Conservation (phyloP, 1,140 invertebrate genomes). For the Gryon sp. region DNA sequence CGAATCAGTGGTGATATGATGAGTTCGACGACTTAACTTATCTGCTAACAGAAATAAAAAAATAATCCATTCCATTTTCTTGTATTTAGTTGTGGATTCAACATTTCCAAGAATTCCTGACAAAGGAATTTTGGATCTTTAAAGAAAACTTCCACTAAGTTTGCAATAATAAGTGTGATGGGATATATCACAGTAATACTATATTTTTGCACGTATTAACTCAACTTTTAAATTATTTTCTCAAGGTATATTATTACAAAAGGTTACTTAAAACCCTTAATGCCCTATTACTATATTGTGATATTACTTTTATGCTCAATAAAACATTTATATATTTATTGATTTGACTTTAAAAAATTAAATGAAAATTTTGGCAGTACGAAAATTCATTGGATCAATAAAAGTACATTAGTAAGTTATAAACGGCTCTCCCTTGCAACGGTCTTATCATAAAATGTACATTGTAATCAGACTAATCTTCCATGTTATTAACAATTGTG, state of each 20-base stretch:
- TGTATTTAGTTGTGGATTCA: conserved; percentile 20
- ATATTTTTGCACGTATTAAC: neutral
- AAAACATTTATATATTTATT: no score
- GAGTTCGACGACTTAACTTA: conserved; percentile 44
- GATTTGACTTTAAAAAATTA: no score
- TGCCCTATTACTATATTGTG: no score
- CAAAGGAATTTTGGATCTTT: conserved; percentile 1
- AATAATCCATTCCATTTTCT: conserved; percentile 22
- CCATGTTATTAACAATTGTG: conserved; percentile 43
- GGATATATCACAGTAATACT: neutral
- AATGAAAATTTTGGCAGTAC: no score
- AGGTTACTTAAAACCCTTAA: no score
- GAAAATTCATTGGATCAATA: no score
- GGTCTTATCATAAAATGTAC: conserved; percentile 46
- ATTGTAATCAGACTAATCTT: conserved; percentile 54
- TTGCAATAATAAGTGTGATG: neutral
- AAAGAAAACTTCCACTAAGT: neutral
- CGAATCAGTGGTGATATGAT: no score
- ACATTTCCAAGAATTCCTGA: neutral
- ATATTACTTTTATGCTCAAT: no score
- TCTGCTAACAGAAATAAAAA: conserved; percentile 16
- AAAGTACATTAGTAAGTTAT: no score
- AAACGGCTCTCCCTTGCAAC: no score
- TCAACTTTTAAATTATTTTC: conserved; percentile 19
- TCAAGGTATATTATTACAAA: no score